Conservation (phyloP, 2,113 vertebrate genomes). For the Saccopteryx leptura region DNA sequence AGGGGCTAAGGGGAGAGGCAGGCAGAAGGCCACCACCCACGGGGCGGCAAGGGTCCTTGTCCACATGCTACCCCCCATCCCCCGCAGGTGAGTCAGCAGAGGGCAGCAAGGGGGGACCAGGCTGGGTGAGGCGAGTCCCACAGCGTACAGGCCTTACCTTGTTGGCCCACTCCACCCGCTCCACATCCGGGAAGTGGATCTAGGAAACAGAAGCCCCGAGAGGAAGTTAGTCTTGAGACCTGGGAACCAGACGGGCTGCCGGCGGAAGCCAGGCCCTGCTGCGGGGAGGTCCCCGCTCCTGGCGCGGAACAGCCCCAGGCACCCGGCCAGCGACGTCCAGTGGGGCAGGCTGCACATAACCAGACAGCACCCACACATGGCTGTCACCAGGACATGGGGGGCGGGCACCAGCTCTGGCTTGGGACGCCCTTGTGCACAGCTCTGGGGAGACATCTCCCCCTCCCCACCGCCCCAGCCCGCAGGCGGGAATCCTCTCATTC, state of each 20-base stretch:
- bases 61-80: not conserved
- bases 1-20: not conserved
- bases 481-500: not conserved
- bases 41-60: too few relatives aligned
- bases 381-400: not conserved
- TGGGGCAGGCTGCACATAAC: not conserved
- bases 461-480: fast-evolving
- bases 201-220: constrained; percentile 79
- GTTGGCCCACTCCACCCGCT: constrained; percentile 97
- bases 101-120: not conserved
- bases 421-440: fast-evolving
- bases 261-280: too few relatives aligned
- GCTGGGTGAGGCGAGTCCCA: fast-evolving
- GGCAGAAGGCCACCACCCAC: not conserved
- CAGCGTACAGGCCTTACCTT: constrained; percentile 90
- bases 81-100: not conserved
- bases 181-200: constrained; percentile 96
- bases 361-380: not conserved
- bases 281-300: not conserved
- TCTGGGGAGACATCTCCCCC: too few relatives aligned
- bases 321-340: fast-evolving
- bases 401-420: not conserved
- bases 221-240: not conserved
- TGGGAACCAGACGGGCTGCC: fast-evolving
- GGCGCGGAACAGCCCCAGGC: fast-evolving